A percentile compares a stretch with the other conserved stretches of the same genome.
Conservation (phyloP, 2,797 vertebrate genomes). For the Anabacerthia variegaticeps region DNA sequence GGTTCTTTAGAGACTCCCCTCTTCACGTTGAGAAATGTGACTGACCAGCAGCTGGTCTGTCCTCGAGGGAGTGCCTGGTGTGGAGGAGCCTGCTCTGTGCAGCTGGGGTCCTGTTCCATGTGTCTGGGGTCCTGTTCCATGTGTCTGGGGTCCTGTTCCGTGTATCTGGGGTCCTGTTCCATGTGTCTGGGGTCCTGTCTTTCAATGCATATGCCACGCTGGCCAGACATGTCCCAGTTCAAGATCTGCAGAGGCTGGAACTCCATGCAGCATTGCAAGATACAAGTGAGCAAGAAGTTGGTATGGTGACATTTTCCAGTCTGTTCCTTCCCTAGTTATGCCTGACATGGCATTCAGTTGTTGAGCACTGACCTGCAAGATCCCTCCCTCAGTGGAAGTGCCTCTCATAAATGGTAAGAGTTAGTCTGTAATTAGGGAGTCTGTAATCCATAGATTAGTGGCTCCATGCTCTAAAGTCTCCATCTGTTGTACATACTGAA, state of each 20-base stretch:
- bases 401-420: constrained; percentile 8
- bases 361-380: neutral
- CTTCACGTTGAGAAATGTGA: neutral
- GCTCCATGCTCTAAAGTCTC: constrained; percentile 4
- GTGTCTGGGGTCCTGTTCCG: neutral
- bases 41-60: neutral
- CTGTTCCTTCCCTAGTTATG: neutral
- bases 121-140: neutral
- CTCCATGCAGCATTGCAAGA: neutral
- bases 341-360: neutral
- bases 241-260: neutral
- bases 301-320: neutral
- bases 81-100: neutral
- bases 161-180: neutral
- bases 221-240: neutral
- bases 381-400: neutral
- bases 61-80: neutral
- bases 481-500: constrained; percentile 55
- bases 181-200: neutral
- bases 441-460: constrained; percentile 60
- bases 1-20: neutral
- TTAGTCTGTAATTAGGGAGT: constrained; percentile 13
- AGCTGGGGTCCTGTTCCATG: neutral
- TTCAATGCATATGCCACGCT: neutral
- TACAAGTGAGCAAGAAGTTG: neutral